Conservation (phyloP, 1,140 invertebrate genomes). For the Asbolus verrucosus region DNA sequence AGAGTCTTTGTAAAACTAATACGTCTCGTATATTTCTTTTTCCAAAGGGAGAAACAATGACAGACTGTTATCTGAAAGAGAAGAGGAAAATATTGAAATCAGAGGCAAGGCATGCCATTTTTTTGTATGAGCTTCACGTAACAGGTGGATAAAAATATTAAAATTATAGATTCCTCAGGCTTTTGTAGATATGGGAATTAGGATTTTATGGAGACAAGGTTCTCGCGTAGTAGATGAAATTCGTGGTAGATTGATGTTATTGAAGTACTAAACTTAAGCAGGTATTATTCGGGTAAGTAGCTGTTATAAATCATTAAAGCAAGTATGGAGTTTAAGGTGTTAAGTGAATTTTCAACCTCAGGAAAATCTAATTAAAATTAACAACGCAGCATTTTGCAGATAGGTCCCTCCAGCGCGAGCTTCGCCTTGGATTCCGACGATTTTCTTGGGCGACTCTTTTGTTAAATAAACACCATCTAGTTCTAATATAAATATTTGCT, state of each 20-base stretch:
- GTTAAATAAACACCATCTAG: conserved; percentile 32
- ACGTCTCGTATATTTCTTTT: neutral
- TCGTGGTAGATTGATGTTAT: conserved; percentile 25
- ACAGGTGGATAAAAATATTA: conserved; percentile 21
- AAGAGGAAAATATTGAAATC: conserved; percentile 14
- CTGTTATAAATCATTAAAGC: conserved; percentile 36
- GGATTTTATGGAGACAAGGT: too few relatives aligned
- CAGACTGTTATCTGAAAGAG: conserved; percentile 6
- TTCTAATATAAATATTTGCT: conserved; percentile 29
- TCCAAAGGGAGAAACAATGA: neutral
- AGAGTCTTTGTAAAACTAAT: neutral
- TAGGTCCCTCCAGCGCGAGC: neutral
- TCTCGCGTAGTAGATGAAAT: neutral
- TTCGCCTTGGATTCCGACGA: neutral
- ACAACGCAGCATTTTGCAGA: conserved; percentile 26
- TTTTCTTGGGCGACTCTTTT: conserved; percentile 22
- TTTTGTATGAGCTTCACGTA: conserved; percentile 12
- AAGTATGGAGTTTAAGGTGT: conserved; percentile 24
- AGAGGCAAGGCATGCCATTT: conserved; percentile 1
- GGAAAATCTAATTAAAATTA: conserved; percentile 39
- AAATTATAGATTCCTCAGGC: neutral
- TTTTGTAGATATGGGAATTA: too few relatives aligned
- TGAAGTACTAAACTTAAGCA: conserved; percentile 36
- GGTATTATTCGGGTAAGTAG: conserved; percentile 32
- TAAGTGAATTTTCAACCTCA: conserved; percentile 39